Evolutionary conservation across 2,888 invertebrate genomes (phyloP).

Genomic region (Acanthopleura granulata): DNA sequence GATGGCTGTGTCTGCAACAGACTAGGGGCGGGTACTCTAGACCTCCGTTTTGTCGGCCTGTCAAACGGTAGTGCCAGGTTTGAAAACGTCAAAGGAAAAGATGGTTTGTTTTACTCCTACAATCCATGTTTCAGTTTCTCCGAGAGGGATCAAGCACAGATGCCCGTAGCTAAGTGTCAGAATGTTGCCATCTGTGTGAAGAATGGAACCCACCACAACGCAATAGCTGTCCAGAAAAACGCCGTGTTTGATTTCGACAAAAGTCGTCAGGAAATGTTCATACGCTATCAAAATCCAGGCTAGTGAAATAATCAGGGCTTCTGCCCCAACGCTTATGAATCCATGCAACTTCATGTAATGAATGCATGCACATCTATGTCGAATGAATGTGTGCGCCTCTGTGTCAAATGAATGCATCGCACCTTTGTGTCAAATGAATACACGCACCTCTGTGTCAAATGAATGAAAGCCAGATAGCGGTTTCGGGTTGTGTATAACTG

Average conservation of each 20-base stretch:
- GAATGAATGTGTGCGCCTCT: too few relatives aligned
- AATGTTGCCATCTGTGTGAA: slow-evolving; percentile 11
- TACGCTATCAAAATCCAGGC: neutral
- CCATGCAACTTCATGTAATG: too few relatives aligned
- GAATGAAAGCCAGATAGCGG: too few relatives aligned
- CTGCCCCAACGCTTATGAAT: too few relatives aligned
- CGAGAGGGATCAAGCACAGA: neutral
- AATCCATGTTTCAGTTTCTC: slow-evolving; percentile 8
- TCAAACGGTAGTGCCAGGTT: neutral
- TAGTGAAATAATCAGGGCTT: neutral
- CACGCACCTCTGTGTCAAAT: too few relatives aligned
- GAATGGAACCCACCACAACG: neutral
- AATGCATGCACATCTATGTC: too few relatives aligned
- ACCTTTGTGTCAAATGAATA: too few relatives aligned
- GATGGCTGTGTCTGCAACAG: neutral
- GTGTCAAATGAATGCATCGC: too few relatives aligned
- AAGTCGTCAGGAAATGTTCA: neutral
- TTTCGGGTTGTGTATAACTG: too few relatives aligned
- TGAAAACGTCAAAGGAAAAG: neutral
- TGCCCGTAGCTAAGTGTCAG: neutral
- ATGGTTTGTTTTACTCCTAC: neutral
- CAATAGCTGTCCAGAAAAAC: neutral
- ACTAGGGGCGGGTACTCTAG: neutral
- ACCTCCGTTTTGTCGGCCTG: neutral
- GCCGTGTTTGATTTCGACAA: neutral